phyloP scores from a whole-genome alignment of 2,888 invertebrate genomes.

The Ypsolopha sequella region DNA sequence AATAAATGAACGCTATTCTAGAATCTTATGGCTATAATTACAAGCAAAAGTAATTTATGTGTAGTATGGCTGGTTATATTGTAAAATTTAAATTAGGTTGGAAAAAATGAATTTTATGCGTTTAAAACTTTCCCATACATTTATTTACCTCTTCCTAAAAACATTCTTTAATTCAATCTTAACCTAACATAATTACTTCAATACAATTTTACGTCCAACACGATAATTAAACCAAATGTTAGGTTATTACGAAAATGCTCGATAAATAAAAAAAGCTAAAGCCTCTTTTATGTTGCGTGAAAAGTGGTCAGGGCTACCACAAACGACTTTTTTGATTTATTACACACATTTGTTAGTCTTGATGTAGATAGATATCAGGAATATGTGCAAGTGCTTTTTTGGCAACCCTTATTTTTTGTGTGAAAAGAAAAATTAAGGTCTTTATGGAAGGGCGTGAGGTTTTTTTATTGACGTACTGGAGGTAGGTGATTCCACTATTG shows the following conservation, averaged over 20 bases:
- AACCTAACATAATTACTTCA: background rate
- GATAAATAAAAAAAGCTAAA: conserved; percentile 12
- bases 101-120: background rate
- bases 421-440: conserved; percentile 6
- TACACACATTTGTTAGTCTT: conserved; percentile 42
- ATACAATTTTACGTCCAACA: conserved; percentile 1
- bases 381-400: conserved; percentile 9
- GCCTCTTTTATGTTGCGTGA: conserved; percentile 24
- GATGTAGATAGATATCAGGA: conserved; percentile 9
- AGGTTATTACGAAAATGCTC: conserved; percentile 7
- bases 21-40: background rate
- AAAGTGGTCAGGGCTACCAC: conserved; percentile 23
- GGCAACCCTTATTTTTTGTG: conserved; percentile 4
- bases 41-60: background rate
- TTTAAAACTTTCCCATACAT: background rate
- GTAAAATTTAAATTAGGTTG: background rate
- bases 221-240: conserved; percentile 8
- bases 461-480: background rate
- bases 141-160: background rate
- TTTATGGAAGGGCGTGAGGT: background rate
- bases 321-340: conserved; percentile 42
- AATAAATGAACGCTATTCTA: background rate
- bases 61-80: too few relatives aligned
- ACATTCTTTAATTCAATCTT: background rate
- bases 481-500: too few relatives aligned